Conservation (phyloP, 2,888 invertebrate species). For the Meiosimyza decipiens region DNA sequence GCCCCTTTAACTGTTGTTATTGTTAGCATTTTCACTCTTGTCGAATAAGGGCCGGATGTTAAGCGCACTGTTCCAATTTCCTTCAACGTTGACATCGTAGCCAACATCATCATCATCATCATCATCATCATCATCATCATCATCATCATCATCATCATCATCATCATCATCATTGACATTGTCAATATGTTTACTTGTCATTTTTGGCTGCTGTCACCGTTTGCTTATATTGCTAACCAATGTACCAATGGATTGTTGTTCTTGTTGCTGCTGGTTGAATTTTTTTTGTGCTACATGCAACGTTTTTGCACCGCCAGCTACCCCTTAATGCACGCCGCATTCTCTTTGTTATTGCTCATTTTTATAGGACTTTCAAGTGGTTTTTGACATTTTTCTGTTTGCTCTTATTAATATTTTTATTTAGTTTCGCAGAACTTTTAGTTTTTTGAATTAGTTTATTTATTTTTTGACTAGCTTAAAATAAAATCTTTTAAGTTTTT, state of each 20-base stretch:
- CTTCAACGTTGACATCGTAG: conserved; percentile 30
- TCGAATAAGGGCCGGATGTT: conserved; percentile 38
- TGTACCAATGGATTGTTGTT: conserved; percentile 15
- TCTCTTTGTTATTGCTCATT: not conserved
- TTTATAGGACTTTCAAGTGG: conserved; percentile 28
- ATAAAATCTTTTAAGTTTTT: no score
- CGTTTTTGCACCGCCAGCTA: not conserved
- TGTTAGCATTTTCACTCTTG: not conserved
- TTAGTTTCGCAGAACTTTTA: conserved; percentile 8
- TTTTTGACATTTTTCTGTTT: conserved; percentile 13
- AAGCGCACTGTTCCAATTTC: conserved; percentile 41
- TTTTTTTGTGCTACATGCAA: conserved; percentile 4
- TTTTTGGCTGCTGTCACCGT: conserved; percentile 12
- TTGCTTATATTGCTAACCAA: conserved; percentile 4
- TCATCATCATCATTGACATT: conserved; percentile 9
- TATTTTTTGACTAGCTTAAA: no score
- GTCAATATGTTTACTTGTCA: conserved; percentile 15
- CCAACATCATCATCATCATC: conserved; percentile 4
- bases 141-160: conserved; percentile 4
- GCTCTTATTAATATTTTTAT: conserved; percentile 21
- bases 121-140: conserved; percentile 2
- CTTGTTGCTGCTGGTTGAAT: not conserved
- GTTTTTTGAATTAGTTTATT: no score
- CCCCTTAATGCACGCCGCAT: not conserved
- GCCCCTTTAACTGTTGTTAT: conserved; percentile 8